Conservation (phyloP, 1,140 invertebrate genomes). For the Teleopsis dalmanni region DNA sequence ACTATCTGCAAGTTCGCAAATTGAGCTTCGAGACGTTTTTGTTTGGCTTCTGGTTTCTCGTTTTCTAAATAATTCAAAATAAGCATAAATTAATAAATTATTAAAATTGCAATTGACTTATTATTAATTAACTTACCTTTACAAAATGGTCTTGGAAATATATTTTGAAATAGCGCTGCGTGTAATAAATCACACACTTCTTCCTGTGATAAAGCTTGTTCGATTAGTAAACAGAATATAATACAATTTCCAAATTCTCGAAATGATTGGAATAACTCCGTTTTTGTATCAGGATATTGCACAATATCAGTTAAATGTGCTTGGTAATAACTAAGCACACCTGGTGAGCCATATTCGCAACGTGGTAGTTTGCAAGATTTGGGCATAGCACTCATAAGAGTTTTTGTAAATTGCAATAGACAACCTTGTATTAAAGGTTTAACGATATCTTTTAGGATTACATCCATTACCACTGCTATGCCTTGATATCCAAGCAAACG, state of each 20-base stretch:
- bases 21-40: constrained; percentile 91
- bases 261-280: constrained; percentile 95
- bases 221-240: constrained; percentile 90
- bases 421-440: constrained; percentile 85
- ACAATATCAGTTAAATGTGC: constrained; percentile 94
- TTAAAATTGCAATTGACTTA: background rate
- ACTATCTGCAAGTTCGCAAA: constrained; percentile 94
- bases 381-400: constrained; percentile 93
- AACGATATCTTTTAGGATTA: constrained; percentile 90
- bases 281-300: constrained; percentile 94
- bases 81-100: background rate
- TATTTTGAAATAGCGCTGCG: constrained; percentile 99
- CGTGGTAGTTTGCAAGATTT: constrained; percentile 87
- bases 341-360: constrained; percentile 95
- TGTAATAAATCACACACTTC: constrained; percentile 94
- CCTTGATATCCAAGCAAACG: constrained; percentile 95
- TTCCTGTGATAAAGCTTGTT: constrained; percentile 90
- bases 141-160: constrained; percentile 87
- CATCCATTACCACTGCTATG: constrained; percentile 96
- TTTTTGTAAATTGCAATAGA: constrained; percentile 85
- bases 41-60: constrained; percentile 92
- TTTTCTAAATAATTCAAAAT: constrained; percentile 57
- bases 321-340: constrained; percentile 92
- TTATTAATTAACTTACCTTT: constrained; percentile 59
- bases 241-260: constrained; percentile 95